phyloP scores from a whole-genome alignment of 2,888 invertebrate species.

The Drosophila anomalata region DNA sequence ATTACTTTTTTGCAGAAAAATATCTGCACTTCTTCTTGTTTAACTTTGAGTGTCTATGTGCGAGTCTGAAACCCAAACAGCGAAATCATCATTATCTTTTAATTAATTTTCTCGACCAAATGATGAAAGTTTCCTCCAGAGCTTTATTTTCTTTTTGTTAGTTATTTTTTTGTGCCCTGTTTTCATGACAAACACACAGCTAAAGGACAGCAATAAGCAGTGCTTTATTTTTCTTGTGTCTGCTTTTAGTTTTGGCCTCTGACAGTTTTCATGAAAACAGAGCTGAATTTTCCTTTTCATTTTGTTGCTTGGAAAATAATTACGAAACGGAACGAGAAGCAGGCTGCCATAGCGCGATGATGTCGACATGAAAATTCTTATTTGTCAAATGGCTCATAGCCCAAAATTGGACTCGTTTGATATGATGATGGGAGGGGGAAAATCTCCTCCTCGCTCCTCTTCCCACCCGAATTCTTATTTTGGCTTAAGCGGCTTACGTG shows the following conservation, averaged over 20 bases:
- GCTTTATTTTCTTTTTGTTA: conserved; percentile 25
- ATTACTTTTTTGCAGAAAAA: conserved; percentile 41
- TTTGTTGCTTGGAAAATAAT: conserved; percentile 50
- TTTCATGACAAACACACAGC: conserved; percentile 39
- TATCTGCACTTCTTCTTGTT: conserved; percentile 31
- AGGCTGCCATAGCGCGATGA: conserved; percentile 18
- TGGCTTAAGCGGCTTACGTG: conserved; percentile 43
- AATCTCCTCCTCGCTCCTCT: conserved; percentile 6
- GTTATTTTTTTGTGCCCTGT: conserved; percentile 26
- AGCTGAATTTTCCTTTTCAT: conserved; percentile 40
- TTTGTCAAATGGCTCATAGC: conserved; percentile 42
- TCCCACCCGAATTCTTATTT: conserved; percentile 14
- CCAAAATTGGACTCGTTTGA: conserved; percentile 32
- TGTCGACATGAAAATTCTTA: conserved; percentile 41
- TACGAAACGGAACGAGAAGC: conserved; percentile 28
- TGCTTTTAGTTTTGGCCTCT: conserved; percentile 56
- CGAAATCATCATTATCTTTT: conserved; percentile 56
- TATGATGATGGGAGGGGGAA: not conserved
- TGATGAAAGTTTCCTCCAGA: conserved; percentile 41
- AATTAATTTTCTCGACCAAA: conserved; percentile 52
- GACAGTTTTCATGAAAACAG: conserved; percentile 55
- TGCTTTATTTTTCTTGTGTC: conserved; percentile 59
- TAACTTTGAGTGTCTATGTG: conserved; percentile 7
- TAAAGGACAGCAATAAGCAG: conserved; percentile 41
- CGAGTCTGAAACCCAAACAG: conserved; percentile 29